Conservation (phyloP, 35 echinoderm and acorn worm species). For the Anneissia japonica region DNA sequence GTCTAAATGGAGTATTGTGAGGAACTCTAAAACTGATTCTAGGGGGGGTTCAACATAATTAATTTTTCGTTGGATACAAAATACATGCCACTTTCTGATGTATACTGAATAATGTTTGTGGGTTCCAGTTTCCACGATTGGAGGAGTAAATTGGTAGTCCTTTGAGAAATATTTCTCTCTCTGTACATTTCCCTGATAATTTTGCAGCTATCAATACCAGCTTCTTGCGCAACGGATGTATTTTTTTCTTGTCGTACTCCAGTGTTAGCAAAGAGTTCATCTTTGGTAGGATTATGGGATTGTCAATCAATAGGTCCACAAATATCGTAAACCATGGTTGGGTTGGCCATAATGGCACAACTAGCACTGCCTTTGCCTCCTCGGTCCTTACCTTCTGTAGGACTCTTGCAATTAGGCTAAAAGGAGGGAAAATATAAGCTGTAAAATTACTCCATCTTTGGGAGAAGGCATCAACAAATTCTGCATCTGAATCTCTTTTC, state of each 20-base stretch:
- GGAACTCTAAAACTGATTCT: neutral
- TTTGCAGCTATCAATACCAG: slow-evolving; percentile 10
- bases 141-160: too few relatives aligned
- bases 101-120: slow-evolving; percentile 22
- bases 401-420: neutral
- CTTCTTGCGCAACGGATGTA: neutral
- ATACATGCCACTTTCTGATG: slow-evolving; percentile 30
- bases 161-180: too few relatives aligned
- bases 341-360: slow-evolving; percentile 25
- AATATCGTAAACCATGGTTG: slow-evolving; percentile 1
- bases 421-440: slow-evolving; percentile 28
- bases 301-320: neutral
- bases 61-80: slow-evolving; percentile 26
- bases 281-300: neutral
- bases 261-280: neutral
- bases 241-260: neutral
- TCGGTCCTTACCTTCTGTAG: slow-evolving; percentile 27
- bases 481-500: too few relatives aligned
- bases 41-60: neutral
- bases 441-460: neutral
- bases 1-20: neutral
- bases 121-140: too few relatives aligned
- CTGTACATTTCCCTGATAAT: slow-evolving; percentile 40
- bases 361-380: neutral
- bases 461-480: slow-evolving; percentile 14